A percentile compares a stretch with the other conserved stretches of the same genome.
phyloP scores from a whole-genome alignment of 1,140 invertebrate genomes.

The Drosophila subpulchrella region DNA sequence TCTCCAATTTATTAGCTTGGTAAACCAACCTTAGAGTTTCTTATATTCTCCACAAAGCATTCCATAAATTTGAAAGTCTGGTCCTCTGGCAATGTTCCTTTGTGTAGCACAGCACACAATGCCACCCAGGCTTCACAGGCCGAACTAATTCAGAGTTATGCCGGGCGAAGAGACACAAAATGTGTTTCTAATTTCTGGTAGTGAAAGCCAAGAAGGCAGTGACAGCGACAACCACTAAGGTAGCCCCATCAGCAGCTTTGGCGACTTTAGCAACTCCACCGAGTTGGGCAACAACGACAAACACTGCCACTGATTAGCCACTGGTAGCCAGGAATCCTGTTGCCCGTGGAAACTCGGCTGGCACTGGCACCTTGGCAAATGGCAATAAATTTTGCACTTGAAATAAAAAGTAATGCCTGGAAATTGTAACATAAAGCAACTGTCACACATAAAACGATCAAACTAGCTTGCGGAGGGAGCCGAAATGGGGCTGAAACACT shows the following conservation, averaged over 20 bases:
- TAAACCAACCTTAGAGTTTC: neutral
- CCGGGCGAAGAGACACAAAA: slow-evolving; percentile 42
- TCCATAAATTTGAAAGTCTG: slow-evolving; percentile 10
- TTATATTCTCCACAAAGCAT: neutral
- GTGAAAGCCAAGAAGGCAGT: slow-evolving; percentile 67
- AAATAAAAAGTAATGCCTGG: slow-evolving; percentile 80
- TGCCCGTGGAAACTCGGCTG: slow-evolving; percentile 30
- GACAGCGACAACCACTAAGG: slow-evolving; percentile 6
- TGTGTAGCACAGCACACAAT: slow-evolving; percentile 17
- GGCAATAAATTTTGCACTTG: slow-evolving; percentile 82
- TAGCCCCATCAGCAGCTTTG: slow-evolving; percentile 3
- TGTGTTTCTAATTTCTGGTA: slow-evolving; percentile 55
- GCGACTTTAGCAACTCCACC: slow-evolving; percentile 6
- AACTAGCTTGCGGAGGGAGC: slow-evolving; percentile 32
- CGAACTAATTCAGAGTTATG: slow-evolving; percentile 63
- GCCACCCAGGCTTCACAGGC: slow-evolving; percentile 29
- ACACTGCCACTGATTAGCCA: slow-evolving; percentile 60
- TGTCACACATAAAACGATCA: slow-evolving; percentile 81
- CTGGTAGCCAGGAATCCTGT: slow-evolving; percentile 49
- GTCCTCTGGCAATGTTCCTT: slow-evolving; percentile 1
- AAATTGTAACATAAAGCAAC: slow-evolving; percentile 82
- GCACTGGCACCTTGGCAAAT: slow-evolving; percentile 69
- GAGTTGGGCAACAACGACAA: slow-evolving; percentile 19
- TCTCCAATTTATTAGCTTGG: too few relatives aligned
- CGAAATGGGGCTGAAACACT: slow-evolving; percentile 4